These are phyloP conservation scores for Odocoileus hemionus DNA, from an alignment of 2,113 vertebrate species.

Conservation along the genomic window DNA sequence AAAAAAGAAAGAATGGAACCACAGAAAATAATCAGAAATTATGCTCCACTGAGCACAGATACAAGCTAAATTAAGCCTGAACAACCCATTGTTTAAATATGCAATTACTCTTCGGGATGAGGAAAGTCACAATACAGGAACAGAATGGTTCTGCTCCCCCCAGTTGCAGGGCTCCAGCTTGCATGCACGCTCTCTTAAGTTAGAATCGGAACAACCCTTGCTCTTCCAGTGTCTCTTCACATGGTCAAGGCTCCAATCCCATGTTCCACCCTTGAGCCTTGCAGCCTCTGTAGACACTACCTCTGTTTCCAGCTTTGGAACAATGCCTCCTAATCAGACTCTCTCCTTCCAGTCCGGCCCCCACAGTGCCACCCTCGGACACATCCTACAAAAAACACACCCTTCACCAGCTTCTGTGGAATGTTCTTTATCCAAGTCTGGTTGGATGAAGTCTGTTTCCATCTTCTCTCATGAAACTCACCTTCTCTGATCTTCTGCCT, in stretches of 20 bases:
- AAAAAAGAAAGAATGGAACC: neutral
- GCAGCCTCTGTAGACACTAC: neutral
- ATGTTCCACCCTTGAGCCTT: neutral
- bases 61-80: slow-evolving; percentile 54
- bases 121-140: neutral
- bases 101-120: slow-evolving; percentile 39
- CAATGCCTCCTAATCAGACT: neutral
- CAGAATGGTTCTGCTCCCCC: neutral
- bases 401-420: neutral
- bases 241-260: neutral
- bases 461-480: neutral
- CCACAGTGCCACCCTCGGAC: neutral
- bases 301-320: neutral
- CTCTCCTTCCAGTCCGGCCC: neutral
- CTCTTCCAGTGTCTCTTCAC: neutral
- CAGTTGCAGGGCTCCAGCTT: neutral
- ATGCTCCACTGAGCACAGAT: slow-evolving; percentile 5
- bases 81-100: slow-evolving; percentile 51
- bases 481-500: neutral
- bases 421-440: neutral
- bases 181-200: neutral
- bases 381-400: neutral
- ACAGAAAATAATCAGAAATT: slow-evolving; percentile 47
- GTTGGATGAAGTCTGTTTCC: neutral
- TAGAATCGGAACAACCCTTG: neutral